A percentile compares a stretch with the other conserved stretches of the same genome.
phyloP scores from a whole-genome alignment of 2,888 invertebrate genomes.

The Cephus spinipes region DNA sequence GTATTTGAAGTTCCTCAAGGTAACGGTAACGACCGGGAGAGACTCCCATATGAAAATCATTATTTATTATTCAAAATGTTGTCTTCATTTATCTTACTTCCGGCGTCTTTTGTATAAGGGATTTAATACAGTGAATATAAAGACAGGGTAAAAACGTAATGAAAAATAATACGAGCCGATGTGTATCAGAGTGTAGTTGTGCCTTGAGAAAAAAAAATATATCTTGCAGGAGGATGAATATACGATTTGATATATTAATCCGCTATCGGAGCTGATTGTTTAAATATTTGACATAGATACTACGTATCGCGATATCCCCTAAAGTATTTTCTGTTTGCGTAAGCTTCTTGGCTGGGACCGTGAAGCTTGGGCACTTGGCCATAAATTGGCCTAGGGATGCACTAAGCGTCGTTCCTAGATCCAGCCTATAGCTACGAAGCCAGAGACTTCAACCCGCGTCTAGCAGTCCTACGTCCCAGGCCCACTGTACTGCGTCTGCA shows the following conservation, averaged over 20 bases:
- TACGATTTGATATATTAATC: background rate
- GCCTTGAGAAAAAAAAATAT: background rate
- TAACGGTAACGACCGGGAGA: background rate
- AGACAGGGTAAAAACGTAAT: background rate
- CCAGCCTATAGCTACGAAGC: background rate
- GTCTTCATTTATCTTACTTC: background rate
- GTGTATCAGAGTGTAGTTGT: background rate
- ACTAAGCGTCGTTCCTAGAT: conserved; percentile 33
- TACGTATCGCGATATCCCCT: conserved; percentile 23
- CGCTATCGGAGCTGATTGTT: background rate
- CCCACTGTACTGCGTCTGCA: background rate
- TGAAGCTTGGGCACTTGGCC: conserved; percentile 44
- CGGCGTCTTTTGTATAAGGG: background rate
- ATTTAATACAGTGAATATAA: background rate
- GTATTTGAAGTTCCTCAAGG: conserved; percentile 6
- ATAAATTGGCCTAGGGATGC: conserved; percentile 40
- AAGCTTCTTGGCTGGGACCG: conserved; percentile 38
- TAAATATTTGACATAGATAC: conserved; percentile 6
- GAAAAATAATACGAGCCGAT: background rate
- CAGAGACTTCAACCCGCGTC: background rate
- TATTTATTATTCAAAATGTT: background rate
- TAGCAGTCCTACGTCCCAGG: background rate
- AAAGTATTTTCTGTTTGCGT: conserved; percentile 47
- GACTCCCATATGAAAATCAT: background rate
- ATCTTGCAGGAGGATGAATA: background rate